These are phyloP conservation scores for Paraescarpia echinospica DNA, from an alignment of 1,140 invertebrate genomes.

Conservation along the genomic window DNA sequence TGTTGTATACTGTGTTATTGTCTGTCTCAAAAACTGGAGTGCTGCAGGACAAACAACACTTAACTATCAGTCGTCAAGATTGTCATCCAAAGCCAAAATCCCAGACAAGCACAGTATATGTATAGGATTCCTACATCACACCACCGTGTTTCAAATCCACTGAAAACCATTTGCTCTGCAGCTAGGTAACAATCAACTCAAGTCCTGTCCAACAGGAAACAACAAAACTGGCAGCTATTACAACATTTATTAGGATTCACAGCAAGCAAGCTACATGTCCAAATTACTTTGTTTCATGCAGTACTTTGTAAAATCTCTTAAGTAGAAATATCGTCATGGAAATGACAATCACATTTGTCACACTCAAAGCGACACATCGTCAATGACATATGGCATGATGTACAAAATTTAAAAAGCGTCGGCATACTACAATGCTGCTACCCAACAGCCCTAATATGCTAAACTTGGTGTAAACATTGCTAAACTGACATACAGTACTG, in stretches of 20 bases:
- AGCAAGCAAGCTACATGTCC: not conserved
- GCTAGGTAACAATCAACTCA: not conserved
- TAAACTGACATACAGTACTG: not conserved
- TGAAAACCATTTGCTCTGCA: not conserved
- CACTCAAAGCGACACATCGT: not conserved
- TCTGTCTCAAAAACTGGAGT: not conserved
- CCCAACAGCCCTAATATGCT: not conserved
- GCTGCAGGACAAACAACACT: not conserved
- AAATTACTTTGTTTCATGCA: not conserved
- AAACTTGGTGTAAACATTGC: not conserved
- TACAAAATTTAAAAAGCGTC: not conserved
- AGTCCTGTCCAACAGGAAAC: not conserved
- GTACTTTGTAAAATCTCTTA: not conserved
- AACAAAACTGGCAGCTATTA: not conserved
- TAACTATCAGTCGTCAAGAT: too few relatives aligned
- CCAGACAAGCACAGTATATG: too few relatives aligned
- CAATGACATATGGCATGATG: not conserved
- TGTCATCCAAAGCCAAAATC: too few relatives aligned
- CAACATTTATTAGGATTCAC: not conserved
- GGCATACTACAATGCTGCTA: not conserved
- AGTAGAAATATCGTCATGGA: not conserved
- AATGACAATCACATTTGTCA: not conserved
- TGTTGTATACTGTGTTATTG: not conserved
- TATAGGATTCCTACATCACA: not conserved
- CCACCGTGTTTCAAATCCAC: not conserved